A percentile compares a stretch with the other conserved stretches of the same genome.
phyloP scores from a whole-genome alignment of 2,113 vertebrate genomes.

The Rhadina sibilatrix region DNA sequence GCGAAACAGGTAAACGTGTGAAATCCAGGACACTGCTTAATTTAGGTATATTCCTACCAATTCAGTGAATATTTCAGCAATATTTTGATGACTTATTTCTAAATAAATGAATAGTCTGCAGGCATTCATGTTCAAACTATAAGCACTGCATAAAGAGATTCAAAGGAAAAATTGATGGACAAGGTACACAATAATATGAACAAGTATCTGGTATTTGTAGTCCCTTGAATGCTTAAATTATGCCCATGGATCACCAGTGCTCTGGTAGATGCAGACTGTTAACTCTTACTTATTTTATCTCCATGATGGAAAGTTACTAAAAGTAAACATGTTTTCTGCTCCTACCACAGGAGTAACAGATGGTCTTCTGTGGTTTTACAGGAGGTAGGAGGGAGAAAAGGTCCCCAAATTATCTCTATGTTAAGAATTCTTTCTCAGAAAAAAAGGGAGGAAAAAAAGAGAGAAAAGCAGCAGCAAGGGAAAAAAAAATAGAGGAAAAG shows the following conservation, averaged over 20 bases:
- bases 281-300: slow-evolving; percentile 10
- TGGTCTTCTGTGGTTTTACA: slow-evolving; percentile 18
- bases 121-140: background rate
- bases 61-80: background rate
- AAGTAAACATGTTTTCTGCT: slow-evolving; percentile 35
- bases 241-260: background rate
- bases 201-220: background rate
- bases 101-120: background rate
- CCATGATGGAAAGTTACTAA: slow-evolving; percentile 33
- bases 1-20: background rate
- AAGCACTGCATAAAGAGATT: background rate
- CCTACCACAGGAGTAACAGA: slow-evolving; percentile 43
- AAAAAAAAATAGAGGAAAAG: background rate
- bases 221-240: background rate
- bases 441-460: background rate
- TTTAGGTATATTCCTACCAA: background rate
- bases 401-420: background rate
- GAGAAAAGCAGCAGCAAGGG: background rate
- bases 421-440: background rate
- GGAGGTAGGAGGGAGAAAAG: slow-evolving; percentile 30
- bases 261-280: background rate
- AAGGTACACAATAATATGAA: background rate
- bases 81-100: background rate
- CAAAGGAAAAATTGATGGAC: background rate
- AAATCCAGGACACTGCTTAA: background rate